Conservation (phyloP, 1,140 invertebrate genomes). For the Phthorimaea operculella region DNA sequence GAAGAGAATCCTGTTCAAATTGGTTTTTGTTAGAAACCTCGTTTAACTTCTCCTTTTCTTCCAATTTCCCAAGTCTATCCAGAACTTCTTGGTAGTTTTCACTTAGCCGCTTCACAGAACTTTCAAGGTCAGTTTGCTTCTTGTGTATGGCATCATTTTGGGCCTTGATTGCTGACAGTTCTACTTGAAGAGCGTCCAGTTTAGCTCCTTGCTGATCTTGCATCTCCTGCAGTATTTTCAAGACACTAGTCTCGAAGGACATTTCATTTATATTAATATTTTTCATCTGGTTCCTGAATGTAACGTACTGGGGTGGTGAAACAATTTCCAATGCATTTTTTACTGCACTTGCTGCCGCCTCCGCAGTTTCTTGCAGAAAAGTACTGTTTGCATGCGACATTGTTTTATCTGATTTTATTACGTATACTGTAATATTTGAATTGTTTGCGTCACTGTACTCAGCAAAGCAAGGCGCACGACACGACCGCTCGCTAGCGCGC, state of each 20-base stretch:
- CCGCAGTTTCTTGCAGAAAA: too few relatives aligned
- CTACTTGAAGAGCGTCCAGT: neutral
- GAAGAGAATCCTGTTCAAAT: neutral
- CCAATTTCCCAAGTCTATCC: neutral
- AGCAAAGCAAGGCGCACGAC: too few relatives aligned
- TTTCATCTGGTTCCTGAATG: too few relatives aligned
- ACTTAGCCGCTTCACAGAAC: neutral
- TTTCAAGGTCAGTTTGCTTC: neutral
- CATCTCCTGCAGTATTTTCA: neutral
- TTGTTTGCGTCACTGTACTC: too few relatives aligned
- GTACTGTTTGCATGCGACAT: too few relatives aligned
- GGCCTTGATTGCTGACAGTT: neutral
- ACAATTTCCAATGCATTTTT: too few relatives aligned
- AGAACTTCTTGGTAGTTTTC: neutral
- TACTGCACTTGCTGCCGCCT: too few relatives aligned
- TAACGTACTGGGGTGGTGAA: too few relatives aligned
- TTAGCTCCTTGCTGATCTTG: neutral
- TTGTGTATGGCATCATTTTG: neutral
- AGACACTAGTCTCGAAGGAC: neutral
- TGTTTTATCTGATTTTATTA: too few relatives aligned
- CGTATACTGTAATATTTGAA: too few relatives aligned
- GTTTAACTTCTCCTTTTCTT: neutral
- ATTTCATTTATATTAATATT: too few relatives aligned
- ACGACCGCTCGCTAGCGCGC: too few relatives aligned
- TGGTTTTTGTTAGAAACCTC: neutral